Evolutionary conservation across 2,797 vertebrate species (phyloP), one percentile per base, ranked within the genome.

Genomic region (Gymnoscopelus braueri): DNA sequence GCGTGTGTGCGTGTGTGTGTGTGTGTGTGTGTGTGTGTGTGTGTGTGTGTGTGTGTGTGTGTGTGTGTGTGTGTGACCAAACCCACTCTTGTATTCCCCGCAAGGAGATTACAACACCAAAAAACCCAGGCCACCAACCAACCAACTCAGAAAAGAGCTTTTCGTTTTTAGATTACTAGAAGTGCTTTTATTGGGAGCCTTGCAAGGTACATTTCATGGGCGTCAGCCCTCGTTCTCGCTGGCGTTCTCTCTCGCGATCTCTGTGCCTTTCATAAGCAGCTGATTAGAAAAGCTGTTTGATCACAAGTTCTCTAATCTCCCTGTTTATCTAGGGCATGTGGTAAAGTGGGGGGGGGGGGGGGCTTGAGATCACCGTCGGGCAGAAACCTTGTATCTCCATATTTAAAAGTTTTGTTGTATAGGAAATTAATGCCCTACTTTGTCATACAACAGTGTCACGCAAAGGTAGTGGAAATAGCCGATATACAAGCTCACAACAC

Each of bases 131-230:
- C n/a, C 12, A 51, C 50, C 12, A 51, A 13, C 1, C 12, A 24
- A 72, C 35, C 47, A 77, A 63, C 75, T 70, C 65, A 82, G 78
- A 87, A 81, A 84, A 80, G 24, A 66, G 69, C 85, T 87, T 89
- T 88, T 9, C 8, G 9, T 44, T 77, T 74, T 87, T 75, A 75
- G 81, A 87, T 89, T 88, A 91, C 72, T 65, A 75, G 71, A 69
- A 85, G 82, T 85, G 81, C 73, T 88, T 90, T 92, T 91, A 91
- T 91, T 92, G 82, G 79, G 77, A 90, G 84, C 71, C 1, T 82
- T 85, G 75, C 83, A 89, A 89, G 88, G 82, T 90, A 92, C 87
- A 91, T 72, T 76, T 87, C 64, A 90, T 86, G 84, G 73, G 78
- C 80, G 60, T 82, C 64, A 66, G 65, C 12, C 52, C 72, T 84